A percentile compares a stretch with the other conserved stretches of the same genome.
These are phyloP conservation scores for Hippoglossus hippoglossus DNA, from an alignment of 2,797 vertebrate genomes.

Conservation along the genomic window DNA sequence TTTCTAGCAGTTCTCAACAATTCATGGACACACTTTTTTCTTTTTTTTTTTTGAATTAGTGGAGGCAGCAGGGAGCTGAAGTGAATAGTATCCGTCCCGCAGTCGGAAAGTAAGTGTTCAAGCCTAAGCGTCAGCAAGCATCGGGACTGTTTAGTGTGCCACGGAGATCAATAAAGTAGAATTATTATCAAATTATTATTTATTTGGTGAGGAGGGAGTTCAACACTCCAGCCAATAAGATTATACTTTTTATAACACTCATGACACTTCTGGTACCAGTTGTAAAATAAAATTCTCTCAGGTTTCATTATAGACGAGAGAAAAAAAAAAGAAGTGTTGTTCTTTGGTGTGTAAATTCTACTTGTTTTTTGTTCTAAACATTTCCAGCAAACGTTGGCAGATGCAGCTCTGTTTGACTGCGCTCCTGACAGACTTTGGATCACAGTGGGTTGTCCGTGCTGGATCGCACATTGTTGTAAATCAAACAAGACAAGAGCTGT, in stretches of 20 bases:
- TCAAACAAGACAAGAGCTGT: slow-evolving; percentile 53
- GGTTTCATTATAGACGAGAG: slow-evolving; percentile 1
- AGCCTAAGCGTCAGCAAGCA: slow-evolving; percentile 5
- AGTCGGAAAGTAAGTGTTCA: slow-evolving; percentile 1
- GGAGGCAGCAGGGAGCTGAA: background rate
- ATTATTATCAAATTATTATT: background rate
- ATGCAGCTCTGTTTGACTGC: slow-evolving; percentile 54
- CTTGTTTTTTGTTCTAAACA: slow-evolving; percentile 22
- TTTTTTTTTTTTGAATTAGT: background rate
- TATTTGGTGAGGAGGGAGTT: background rate
- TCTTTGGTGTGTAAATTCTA: slow-evolving; percentile 14
- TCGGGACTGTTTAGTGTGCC: background rate
- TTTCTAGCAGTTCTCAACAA: slow-evolving; percentile 5
- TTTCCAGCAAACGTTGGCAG: slow-evolving; percentile 49
- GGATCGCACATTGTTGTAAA: slow-evolving; percentile 51
- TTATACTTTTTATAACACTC: background rate
- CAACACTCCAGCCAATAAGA: background rate
- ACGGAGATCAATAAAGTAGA: slow-evolving; percentile 6
- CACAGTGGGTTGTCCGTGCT: slow-evolving; percentile 36
- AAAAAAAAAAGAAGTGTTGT: slow-evolving; percentile 7
- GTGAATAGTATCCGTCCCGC: slow-evolving; percentile 1
- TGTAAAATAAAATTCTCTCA: background rate
- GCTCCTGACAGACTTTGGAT: slow-evolving; percentile 47
- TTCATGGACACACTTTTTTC: background rate
- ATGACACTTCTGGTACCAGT: background rate